Conservation (phyloP, 2,113 vertebrate species). For the Saccopteryx leptura region DNA sequence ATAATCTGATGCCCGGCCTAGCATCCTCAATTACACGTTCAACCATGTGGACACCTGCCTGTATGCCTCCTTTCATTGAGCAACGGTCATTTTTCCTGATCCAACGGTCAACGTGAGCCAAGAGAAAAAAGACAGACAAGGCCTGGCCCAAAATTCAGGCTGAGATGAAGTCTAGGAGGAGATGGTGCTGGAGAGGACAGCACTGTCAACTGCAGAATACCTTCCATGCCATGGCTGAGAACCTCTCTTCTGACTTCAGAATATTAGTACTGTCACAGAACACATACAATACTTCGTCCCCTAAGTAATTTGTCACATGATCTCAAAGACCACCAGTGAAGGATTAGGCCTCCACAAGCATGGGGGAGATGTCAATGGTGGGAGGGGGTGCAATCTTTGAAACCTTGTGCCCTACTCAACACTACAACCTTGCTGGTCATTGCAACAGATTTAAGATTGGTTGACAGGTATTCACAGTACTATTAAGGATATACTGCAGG, state of each 20-base stretch:
- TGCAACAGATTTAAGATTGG: not conserved
- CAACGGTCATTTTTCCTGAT: not conserved
- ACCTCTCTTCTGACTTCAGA: not conserved
- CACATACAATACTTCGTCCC: rapidly evolving
- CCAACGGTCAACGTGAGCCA: not conserved
- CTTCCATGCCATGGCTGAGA: no score
- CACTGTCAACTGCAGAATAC: not conserved
- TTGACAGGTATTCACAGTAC: not conserved
- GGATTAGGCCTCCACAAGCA: rapidly evolving
- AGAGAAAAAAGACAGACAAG: not conserved
- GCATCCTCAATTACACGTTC: not conserved
- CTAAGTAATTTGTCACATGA: not conserved
- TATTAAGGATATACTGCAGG: not conserved
- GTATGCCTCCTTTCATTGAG: not conserved
- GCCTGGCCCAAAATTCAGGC: not conserved
- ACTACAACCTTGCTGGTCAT: not conserved
- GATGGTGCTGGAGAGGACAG: not conserved
- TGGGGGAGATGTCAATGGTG: not conserved
- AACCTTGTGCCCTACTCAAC: not conserved
- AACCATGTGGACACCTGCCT: not conserved
- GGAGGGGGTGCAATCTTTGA: not conserved
- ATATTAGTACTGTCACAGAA: not conserved
- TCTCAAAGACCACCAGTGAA: not conserved
- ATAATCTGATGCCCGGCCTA: not conserved
- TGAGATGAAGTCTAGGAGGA: not conserved